Conservation (phyloP, 1,140 invertebrate species). For the Ostrea edulis region DNA sequence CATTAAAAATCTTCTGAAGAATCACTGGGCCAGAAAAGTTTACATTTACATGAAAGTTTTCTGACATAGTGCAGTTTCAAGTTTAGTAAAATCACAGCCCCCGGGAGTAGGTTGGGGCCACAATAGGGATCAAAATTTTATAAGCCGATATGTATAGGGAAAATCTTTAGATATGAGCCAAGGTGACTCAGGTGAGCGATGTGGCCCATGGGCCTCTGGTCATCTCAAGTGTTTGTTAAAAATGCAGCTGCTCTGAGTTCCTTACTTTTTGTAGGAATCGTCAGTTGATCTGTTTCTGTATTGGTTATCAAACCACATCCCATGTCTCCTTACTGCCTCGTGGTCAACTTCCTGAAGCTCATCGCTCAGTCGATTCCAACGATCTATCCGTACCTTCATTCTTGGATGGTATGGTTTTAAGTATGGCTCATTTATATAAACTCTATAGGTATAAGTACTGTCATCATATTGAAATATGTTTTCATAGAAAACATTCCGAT, state of each 20-base stretch:
- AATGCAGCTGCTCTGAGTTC: not conserved
- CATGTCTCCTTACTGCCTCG: not conserved
- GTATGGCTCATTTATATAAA: not conserved
- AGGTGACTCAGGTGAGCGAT: too few relatives aligned
- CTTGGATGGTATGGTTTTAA: not conserved
- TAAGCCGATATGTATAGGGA: too few relatives aligned
- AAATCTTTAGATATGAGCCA: too few relatives aligned
- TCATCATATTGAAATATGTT: slow-evolving; percentile 9
- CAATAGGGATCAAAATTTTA: too few relatives aligned
- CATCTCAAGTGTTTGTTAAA: too few relatives aligned
- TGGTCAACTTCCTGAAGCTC: not conserved
- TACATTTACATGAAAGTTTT: too few relatives aligned
- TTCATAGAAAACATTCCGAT: not conserved
- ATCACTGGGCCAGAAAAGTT: too few relatives aligned
- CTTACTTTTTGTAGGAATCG: slow-evolving; percentile 10
- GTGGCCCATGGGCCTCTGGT: too few relatives aligned
- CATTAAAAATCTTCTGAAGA: too few relatives aligned
- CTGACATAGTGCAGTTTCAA: too few relatives aligned
- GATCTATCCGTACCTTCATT: not conserved
- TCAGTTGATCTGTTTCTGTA: not conserved
- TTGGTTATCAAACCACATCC: slow-evolving; percentile 16
- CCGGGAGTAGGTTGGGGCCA: too few relatives aligned
- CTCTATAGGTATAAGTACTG: not conserved
- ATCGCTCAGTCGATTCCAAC: slow-evolving; percentile 4
- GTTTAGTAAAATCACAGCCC: too few relatives aligned